phyloP scores from a whole-genome alignment of 2,797 vertebrate genomes.

The Eremophila alpestris region DNA sequence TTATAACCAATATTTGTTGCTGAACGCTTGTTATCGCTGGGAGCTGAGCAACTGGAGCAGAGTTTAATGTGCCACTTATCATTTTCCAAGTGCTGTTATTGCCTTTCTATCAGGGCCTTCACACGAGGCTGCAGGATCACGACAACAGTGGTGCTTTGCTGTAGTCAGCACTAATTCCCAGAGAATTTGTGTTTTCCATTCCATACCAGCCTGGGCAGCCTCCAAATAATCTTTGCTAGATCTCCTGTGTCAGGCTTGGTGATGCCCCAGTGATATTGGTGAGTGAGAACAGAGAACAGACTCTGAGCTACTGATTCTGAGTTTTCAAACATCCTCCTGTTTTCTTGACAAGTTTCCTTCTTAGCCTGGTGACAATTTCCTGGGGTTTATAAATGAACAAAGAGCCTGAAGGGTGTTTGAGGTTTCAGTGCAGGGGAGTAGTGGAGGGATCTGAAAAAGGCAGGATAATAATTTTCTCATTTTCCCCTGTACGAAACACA shows the following conservation, averaged over 20 bases:
- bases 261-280: neutral
- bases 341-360: neutral
- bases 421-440: neutral
- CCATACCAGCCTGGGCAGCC: neutral
- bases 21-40: neutral
- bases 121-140: neutral
- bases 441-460: neutral
- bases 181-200: neutral
- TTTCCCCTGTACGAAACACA: neutral
- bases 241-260: neutral
- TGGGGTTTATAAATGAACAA: neutral
- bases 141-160: rapidly evolving
- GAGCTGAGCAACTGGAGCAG: constrained; percentile 23
- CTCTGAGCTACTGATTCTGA: neutral
- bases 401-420: neutral
- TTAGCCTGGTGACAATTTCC: neutral
- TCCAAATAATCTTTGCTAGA: neutral
- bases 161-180: neutral
- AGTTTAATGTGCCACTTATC: constrained; percentile 43
- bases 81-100: constrained; percentile 3
- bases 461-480: neutral
- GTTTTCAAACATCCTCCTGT: neutral
- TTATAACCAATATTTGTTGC: constrained; percentile 29
- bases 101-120: neutral
- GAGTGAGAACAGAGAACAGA: neutral